Evolutionary conservation across 2,113 vertebrate species (phyloP), one percentile per base, ranked within the genome.

Genomic region (Tupaia chinensis): DNA sequence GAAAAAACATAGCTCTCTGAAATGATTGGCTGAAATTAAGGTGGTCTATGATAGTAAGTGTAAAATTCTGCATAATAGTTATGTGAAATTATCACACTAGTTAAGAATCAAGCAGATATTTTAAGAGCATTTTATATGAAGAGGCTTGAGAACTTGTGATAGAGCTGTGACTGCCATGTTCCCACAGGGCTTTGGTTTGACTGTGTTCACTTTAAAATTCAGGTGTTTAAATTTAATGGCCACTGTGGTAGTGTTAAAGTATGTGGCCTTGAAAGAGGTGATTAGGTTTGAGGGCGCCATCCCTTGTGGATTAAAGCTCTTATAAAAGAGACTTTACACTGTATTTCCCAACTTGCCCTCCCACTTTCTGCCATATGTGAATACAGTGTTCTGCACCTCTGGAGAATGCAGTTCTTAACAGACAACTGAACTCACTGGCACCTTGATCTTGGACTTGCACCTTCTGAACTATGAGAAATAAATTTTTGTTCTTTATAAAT

Each of bases 1-100:
- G 20, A 65, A 80, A 58, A 90, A 63, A 23, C 23, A 77, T 80
- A 88, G 29, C n/a, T 16, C n/a, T 88, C 27, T 91, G 54, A 92
- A 93, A 83, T 86, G 68, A 81, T 19, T 91, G 53, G 23, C 8
- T 81, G n/a, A 79, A 94, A 74, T 7, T 68, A 56, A 88, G n/a
- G 80, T 91, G 34, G 66, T 44, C 53, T 86, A 1, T 82, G 89
- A 70, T 54, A 84, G 27, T n/a, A 23, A 69, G 90, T 54, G 5
- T 76, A 66, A 80, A 89, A 87, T 72, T 89, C 7, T 87, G 14
- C 13, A n/a, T 61, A 23, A 23, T 61, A 63, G 2, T 4, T 76
- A 82, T 95, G 58, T 87, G 15, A 82, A n/a, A 78, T 96, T 77
- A 74, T 66, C 44, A 66, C 15, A 20, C 12, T 63, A 20, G 78